These are phyloP conservation scores for Bursaphelenchus mucronatus DNA, from an alignment of 1,140 invertebrate species.

Conservation along the genomic window DNA sequence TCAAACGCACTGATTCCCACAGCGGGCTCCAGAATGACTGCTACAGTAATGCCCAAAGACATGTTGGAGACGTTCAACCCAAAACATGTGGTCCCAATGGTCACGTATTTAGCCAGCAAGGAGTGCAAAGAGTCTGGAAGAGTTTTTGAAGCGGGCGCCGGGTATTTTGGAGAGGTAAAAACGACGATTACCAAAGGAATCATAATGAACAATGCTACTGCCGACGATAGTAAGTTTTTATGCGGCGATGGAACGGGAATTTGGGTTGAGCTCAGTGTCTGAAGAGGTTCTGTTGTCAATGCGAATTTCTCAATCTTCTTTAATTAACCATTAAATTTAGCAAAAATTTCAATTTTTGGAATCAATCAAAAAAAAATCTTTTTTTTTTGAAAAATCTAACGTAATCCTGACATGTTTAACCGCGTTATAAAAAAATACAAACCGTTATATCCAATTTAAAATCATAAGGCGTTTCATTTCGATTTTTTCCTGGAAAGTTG, in stretches of 20 bases:
- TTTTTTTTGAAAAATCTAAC: too few species aligned
- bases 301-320: too few species aligned
- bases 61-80: constrained; percentile 70
- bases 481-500: too few species aligned
- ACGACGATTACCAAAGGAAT: constrained; percentile 72
- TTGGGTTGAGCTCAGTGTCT: too few species aligned
- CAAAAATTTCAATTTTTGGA: too few species aligned
- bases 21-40: constrained; percentile 79
- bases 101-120: constrained; percentile 86
- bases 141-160: constrained; percentile 85
- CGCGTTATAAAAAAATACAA: too few species aligned
- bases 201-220: constrained; percentile 66
- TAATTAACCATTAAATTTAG: too few species aligned
- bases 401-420: too few species aligned
- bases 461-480: too few species aligned
- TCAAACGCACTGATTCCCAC: constrained; percentile 92
- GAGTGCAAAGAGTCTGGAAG: constrained; percentile 77
- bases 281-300: too few species aligned
- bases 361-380: too few species aligned
- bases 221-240: constrained; percentile 61
- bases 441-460: too few species aligned
- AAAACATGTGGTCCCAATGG: constrained; percentile 85
- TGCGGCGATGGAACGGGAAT: neutral
- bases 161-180: constrained; percentile 76
- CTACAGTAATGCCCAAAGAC: constrained; percentile 75